phyloP scores from a whole-genome alignment of 2,113 vertebrate species.

The Tragelaphus scriptus region DNA sequence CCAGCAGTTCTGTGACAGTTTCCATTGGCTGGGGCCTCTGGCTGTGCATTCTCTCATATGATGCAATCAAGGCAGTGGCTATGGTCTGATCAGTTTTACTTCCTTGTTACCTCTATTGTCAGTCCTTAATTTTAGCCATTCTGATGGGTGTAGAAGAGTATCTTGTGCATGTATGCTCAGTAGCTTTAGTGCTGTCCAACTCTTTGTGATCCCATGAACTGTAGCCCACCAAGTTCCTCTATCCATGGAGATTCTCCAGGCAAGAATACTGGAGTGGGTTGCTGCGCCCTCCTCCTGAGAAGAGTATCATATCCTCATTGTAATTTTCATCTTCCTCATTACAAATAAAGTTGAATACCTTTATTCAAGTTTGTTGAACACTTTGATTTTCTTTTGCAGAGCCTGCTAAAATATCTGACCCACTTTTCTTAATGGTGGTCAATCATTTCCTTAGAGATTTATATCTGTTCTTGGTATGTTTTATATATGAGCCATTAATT shows the following conservation, averaged over 20 bases:
- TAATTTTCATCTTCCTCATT: background rate
- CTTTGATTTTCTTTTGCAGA: background rate
- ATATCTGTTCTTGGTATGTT: background rate
- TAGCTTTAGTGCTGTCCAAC: background rate
- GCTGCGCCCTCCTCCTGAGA: background rate
- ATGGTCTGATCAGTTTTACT: background rate
- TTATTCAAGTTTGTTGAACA: background rate
- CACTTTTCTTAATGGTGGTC: background rate
- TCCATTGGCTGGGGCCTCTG: background rate
- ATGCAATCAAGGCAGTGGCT: background rate
- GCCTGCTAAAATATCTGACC: background rate
- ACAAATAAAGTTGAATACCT: background rate
- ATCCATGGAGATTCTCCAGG: background rate
- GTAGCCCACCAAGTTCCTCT: background rate
- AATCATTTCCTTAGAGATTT: constrained; percentile 13
- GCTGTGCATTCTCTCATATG: background rate
- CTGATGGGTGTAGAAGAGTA: background rate
- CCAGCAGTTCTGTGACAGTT: background rate
- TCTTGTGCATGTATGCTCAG: background rate
- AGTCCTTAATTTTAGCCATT: background rate
- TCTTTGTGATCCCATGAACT: background rate
- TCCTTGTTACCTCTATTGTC: background rate
- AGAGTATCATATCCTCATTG: background rate
- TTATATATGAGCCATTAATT: background rate
- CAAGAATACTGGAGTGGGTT: background rate